phyloP scores from a whole-genome alignment of 2,797 vertebrate species.

The Bovichtus variegatus region DNA sequence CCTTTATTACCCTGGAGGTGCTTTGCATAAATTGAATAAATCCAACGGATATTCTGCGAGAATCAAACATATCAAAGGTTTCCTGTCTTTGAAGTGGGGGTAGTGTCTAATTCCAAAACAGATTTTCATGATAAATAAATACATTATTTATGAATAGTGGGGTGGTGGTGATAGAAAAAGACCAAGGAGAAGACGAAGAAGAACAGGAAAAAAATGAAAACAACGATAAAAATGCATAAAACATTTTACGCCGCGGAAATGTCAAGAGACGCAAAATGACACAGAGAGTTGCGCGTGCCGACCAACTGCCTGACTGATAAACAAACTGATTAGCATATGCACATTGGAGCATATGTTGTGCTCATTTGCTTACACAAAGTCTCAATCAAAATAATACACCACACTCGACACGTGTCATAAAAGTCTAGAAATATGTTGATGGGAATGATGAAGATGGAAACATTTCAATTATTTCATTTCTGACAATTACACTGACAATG shows the following conservation, averaged over 20 bases:
- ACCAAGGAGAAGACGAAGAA: slow-evolving; percentile 67
- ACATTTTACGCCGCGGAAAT: slow-evolving; percentile 86
- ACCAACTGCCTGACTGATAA: slow-evolving; percentile 80
- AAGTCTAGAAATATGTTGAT: slow-evolving; percentile 79
- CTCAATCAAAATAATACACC: slow-evolving; percentile 83
- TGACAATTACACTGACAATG: slow-evolving; percentile 79
- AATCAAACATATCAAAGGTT: slow-evolving; percentile 91
- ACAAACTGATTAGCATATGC: slow-evolving; percentile 83
- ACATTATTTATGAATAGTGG: slow-evolving; percentile 88
- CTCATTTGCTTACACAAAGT: slow-evolving; percentile 85
- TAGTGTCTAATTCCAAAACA: slow-evolving; percentile 89
- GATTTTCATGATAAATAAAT: slow-evolving; percentile 91
- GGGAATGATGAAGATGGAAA: slow-evolving; percentile 82
- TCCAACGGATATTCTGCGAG: slow-evolving; percentile 83
- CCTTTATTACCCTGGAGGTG: slow-evolving; percentile 89
- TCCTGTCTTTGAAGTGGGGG: slow-evolving; percentile 89
- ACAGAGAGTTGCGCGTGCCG: slow-evolving; percentile 75
- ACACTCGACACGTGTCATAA: slow-evolving; percentile 71
- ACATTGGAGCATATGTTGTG: slow-evolving; percentile 82
- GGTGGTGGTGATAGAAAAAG: slow-evolving; percentile 66
- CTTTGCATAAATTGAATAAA: slow-evolving; percentile 91
- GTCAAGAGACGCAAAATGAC: slow-evolving; percentile 85
- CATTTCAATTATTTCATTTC: slow-evolving; percentile 83
- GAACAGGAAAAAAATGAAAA: slow-evolving; percentile 73
- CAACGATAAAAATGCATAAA: slow-evolving; percentile 87